A percentile compares a stretch with the other conserved stretches of the same genome.
phyloP scores from a whole-genome alignment of 2,797 vertebrate species.

The Schizopygopsis pylzovi region DNA sequence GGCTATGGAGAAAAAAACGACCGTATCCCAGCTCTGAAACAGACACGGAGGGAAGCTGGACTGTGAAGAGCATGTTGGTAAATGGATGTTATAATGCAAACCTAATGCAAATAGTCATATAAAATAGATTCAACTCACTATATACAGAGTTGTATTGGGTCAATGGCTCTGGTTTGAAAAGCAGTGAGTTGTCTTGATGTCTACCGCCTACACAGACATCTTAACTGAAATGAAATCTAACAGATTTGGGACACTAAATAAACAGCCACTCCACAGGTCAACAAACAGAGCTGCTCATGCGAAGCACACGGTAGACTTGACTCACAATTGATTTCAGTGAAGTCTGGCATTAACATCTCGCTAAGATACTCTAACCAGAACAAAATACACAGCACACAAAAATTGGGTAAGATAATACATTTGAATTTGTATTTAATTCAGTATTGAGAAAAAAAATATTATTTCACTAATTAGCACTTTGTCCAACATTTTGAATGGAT shows the following conservation, averaged over 20 bases:
- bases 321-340: background rate
- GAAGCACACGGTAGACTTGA: background rate
- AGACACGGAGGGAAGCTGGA: background rate
- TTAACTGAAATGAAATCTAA: background rate
- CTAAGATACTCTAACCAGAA: background rate
- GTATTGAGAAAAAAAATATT: background rate
- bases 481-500: background rate
- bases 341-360: background rate
- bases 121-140: background rate
- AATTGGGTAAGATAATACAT: background rate
- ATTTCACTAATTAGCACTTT: background rate
- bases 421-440: background rate
- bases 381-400: background rate
- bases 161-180: background rate
- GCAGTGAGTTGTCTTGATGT: background rate
- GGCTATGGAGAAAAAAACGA: background rate
- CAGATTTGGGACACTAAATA: slow-evolving; percentile 2
- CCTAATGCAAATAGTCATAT: background rate
- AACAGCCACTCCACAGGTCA: background rate
- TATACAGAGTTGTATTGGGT: background rate
- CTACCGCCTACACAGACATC: background rate
- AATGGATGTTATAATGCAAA: background rate
- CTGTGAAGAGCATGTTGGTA: background rate
- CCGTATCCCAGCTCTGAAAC: background rate
- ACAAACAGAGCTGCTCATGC: background rate